These are phyloP conservation scores for Platynereis dumerilii DNA, from an alignment of 2,888 invertebrate species.

Conservation along the genomic window DNA sequence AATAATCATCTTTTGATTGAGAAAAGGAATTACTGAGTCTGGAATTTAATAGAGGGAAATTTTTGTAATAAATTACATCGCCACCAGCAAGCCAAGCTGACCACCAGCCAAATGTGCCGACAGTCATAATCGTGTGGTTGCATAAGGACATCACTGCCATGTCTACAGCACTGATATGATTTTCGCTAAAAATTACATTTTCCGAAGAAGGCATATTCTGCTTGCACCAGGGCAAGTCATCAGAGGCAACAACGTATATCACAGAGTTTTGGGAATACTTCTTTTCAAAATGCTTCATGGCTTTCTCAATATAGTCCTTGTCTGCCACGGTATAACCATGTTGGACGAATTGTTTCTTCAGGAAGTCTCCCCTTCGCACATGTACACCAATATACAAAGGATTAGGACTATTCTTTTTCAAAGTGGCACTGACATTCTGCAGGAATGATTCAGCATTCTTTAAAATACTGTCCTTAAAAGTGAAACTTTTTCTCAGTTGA, in stretches of 20 bases:
- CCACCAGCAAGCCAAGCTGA: neutral
- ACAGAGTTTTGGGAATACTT: neutral
- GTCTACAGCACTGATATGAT: neutral
- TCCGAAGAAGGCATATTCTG: neutral
- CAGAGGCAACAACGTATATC: neutral
- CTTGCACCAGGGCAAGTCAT: constrained; percentile 3
- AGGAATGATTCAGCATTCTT: neutral
- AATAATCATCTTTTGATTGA: neutral
- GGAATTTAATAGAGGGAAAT: neutral
- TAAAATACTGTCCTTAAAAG: neutral
- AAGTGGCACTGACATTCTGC: neutral
- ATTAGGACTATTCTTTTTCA: neutral
- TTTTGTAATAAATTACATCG: neutral
- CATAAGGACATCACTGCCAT: neutral
- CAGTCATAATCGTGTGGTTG: constrained; percentile 6
- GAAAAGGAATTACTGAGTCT: constrained; percentile 1
- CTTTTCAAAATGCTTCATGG: neutral
- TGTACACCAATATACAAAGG: constrained; percentile 3
- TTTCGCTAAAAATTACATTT: neutral
- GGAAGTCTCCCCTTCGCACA: neutral
- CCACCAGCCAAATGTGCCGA: constrained; percentile 3
- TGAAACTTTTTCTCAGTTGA: neutral
- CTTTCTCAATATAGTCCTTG: neutral
- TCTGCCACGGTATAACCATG: constrained; percentile 4
- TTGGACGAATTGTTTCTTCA: neutral